phyloP scores from a whole-genome alignment of 30 jellyfish, hydroid and myxozoan genomes.

The Rhopilema esculentum region DNA sequence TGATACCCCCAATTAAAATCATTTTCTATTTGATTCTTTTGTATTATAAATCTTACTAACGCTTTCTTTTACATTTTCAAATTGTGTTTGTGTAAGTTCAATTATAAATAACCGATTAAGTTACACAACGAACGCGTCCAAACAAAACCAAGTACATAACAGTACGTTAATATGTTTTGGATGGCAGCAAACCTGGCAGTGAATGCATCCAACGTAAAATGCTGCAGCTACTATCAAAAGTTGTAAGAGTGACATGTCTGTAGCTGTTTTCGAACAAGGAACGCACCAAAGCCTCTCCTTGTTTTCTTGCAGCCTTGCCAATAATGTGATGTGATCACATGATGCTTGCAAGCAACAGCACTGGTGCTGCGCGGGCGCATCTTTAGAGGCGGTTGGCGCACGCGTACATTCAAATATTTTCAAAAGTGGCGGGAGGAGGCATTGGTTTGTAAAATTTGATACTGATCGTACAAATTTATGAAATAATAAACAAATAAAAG shows the following conservation, averaged over 20 bases:
- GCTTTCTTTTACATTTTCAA: too few species aligned
- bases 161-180: not conserved
- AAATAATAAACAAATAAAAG: not conserved
- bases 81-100: too few species aligned
- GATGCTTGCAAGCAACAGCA: not conserved
- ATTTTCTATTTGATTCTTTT: too few species aligned
- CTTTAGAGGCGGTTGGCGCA: constrained; percentile 53
- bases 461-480: not conserved
- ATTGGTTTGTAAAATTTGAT: not conserved
- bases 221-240: not conserved
- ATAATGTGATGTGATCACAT: not conserved
- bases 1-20: too few species aligned
- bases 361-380: constrained; percentile 22
- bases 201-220: not conserved
- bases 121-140: too few species aligned
- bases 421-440: constrained; percentile 30
- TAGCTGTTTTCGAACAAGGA: not conserved
- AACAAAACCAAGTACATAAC: not conserved
- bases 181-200: constrained; percentile 12
- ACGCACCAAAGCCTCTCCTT: not conserved
- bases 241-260: not conserved
- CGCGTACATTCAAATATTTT: constrained; percentile 19
- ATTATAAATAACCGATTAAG: too few species aligned
- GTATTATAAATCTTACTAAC: too few species aligned
- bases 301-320: not conserved